These are phyloP conservation scores for Rhinoptilus africanus DNA, from an alignment of 2,113 vertebrate species.

Conservation along the genomic window DNA sequence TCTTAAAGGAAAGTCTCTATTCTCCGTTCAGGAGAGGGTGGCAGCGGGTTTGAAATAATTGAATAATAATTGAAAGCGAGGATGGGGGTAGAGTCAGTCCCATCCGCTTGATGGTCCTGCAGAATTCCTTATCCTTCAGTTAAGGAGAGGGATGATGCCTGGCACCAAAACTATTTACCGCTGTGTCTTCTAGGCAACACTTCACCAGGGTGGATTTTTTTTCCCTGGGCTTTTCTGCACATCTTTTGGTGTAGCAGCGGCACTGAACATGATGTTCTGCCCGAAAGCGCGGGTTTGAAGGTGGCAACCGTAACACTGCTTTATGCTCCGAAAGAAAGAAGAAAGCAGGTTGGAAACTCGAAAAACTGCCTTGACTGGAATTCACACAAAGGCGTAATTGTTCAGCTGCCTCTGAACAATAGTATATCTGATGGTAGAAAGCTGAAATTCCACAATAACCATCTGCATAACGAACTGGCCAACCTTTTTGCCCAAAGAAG, in stretches of 20 bases:
- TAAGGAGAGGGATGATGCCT: background rate
- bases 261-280: background rate
- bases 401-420: background rate
- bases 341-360: background rate
- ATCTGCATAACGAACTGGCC: background rate
- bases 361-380: background rate
- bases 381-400: background rate
- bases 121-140: background rate
- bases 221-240: background rate
- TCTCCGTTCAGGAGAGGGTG: background rate
- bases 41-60: no score
- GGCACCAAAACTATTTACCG: background rate
- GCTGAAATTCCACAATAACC: background rate
- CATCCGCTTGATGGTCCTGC: background rate
- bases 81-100: background rate
- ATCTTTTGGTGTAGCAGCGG: background rate
- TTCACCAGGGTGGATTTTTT: background rate
- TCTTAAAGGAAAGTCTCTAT: background rate
- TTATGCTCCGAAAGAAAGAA: no score
- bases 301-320: background rate
- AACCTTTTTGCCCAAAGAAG: background rate
- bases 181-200: background rate
- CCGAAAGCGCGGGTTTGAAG: background rate
- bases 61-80: no score
- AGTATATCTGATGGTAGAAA: background rate